Evolutionary conservation across 2,797 vertebrate species (phyloP), one percentile per base, ranked within the genome.

Genomic region (Cephalopachus bancanus): DNA sequence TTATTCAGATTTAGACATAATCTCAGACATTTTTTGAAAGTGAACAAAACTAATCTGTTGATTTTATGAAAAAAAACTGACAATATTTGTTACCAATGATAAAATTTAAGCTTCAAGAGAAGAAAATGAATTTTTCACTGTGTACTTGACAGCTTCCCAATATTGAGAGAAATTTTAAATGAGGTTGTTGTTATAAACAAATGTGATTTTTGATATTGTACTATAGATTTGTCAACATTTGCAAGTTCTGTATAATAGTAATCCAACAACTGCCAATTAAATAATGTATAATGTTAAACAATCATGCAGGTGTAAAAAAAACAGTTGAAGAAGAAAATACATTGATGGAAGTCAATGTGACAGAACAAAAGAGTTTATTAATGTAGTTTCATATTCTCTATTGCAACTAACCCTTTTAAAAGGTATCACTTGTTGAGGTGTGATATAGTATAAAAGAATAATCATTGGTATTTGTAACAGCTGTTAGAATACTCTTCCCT

Each of bases 11-110:
- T n/a, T 55, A 53, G 19, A 16, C 92, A 57, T 55, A 57, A 37
- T 75, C 60, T 67, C 96, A 94, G 80, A 55, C 10, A 59, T 92
- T 64, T 81, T 57, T 92, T 92, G 60, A 88, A 95, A 93, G 75
- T 55, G 69, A 89, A 84, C 17, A 84, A 24, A 95, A 67, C 14
- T 4, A 83, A 69, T 95, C 20, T 93, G 79, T 64, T 93, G 89
- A 64, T 60, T 91, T 91, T 30, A 92, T 96, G 71, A 53, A 80
- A 89, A 89, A 75, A 44, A 88, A 62, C 14, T 71, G 78, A 76
- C 14, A 51, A 11, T 30, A 59, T 72, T 93, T 72, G 64, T 30
- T 95, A 91, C 71, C 89, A 93, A 44, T 11, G 33, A 75, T 33
- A 44, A 89, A 78, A 81, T 53, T 16, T 28, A 84, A 96, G 37